Evolutionary conservation across 2,888 invertebrate species (phyloP), one percentile per base, ranked within the genome.

Genomic region (Caenorhabditis drosophilae): DNA sequence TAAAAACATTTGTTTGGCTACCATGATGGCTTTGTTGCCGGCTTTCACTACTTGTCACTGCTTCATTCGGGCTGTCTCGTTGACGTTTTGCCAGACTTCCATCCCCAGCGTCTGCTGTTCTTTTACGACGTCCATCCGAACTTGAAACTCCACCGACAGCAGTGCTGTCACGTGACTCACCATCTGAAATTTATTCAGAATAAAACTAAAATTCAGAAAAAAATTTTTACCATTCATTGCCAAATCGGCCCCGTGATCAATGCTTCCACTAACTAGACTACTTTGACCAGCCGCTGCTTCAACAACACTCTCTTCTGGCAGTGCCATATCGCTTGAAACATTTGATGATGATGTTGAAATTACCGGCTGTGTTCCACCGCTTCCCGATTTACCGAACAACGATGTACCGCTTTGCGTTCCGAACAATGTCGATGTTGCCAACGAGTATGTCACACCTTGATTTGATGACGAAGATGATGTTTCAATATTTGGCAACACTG

Each of bases 31-130:
- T 18, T 22, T 46, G 59, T 38, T 51, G 64, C 22, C 54, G 55
- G 22, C 61, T 59, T 27, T 67, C 70, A 27, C 62, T 70, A 48
- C 73, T 73, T 7, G 73, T 70, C 0, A 73, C 73, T 9, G 64
- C 54, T 27, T 73, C 73, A 18, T 56, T 67, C 31, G 73, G 67
- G 35, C 67, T 70, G 18, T 70, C 67, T 2, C 73, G 36, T 31
- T 56, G 64, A 22, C 73, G 54, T 31, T 73, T 73, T 1, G 59
- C 64, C 12, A 66, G 67, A 16, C 20, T 61, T 16, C 41, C 16
- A 3, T 63, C 53, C 11, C 23, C 47, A 12, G 52, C 52, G 20
- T 50, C 41, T 45, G 57, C 66, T n/a, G 67, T 47, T 47, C 72
- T 27, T 46, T 73, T 73, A 1, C 73, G 46, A 26, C 55, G 57